Conservation (phyloP, 1,140 invertebrate genomes). For the Drosophila suzukii region DNA sequence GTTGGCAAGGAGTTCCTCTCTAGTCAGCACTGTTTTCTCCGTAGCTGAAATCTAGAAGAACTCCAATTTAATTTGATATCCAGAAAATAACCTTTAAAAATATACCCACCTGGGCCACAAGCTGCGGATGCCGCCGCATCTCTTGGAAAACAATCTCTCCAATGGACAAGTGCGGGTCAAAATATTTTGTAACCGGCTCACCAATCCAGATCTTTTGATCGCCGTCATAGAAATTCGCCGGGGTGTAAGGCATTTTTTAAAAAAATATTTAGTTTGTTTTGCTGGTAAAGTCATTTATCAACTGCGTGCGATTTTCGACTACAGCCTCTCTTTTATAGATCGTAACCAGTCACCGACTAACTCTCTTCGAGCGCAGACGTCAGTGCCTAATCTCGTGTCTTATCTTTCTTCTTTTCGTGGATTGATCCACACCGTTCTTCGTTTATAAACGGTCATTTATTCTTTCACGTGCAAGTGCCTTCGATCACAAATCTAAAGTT, state of each 20-base stretch:
- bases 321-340: constrained; percentile 16
- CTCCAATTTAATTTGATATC: no score
- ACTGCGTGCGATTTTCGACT: constrained; percentile 1
- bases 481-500: no score
- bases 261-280: background rate
- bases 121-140: constrained; percentile 63
- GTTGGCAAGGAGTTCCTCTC: constrained; percentile 51
- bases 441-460: no score
- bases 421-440: no score
- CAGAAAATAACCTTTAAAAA: background rate
- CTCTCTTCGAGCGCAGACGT: no score
- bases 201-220: constrained; percentile 52
- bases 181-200: constrained; percentile 8
- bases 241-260: constrained; percentile 21
- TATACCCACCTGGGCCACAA: constrained; percentile 54
- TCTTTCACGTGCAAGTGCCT: no score
- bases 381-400: no score
- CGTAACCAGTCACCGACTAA: no score
- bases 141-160: constrained; percentile 58
- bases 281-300: background rate
- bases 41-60: constrained; percentile 56
- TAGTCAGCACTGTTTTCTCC: constrained; percentile 55
- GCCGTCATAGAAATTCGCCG: constrained; percentile 33
- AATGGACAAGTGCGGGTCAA: constrained; percentile 51
- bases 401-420: no score